Conservation (phyloP, 2,888 invertebrate genomes). For the Latrodectus hesperus region DNA sequence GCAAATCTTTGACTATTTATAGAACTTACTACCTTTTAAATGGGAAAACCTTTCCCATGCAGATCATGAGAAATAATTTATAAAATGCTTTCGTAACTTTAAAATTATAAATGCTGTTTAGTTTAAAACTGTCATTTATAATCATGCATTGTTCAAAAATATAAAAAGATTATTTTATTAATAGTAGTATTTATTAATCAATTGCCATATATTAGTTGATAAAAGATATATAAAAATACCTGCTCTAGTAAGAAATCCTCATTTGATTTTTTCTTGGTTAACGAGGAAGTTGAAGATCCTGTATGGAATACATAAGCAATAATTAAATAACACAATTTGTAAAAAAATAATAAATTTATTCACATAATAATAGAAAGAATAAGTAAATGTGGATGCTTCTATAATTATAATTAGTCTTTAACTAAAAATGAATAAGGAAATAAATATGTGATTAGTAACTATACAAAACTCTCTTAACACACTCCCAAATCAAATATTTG, state of each 20-base stretch:
- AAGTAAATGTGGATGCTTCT: not conserved
- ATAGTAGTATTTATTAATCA: not conserved
- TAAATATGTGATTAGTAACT: no score
- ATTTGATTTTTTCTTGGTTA: not conserved
- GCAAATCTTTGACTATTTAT: no score
- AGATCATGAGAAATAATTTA: no score
- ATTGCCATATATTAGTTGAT: not conserved
- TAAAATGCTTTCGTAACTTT: no score
- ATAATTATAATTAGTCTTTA: no score
- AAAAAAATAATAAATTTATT: not conserved
- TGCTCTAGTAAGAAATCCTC: constrained; percentile 15
- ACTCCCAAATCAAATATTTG: no score
- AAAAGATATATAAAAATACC: constrained; percentile 5
- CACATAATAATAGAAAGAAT: not conserved
- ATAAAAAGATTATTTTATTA: not conserved
- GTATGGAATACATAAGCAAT: not conserved
- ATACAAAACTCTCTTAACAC: no score
- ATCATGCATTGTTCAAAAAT: constrained; percentile 12
- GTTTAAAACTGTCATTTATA: no score
- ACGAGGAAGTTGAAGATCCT: not conserved
- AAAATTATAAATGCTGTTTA: no score
- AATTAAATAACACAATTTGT: not conserved
- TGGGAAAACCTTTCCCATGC: no score
- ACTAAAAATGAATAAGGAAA: no score
- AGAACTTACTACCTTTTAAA: no score